A percentile compares a stretch with the other conserved stretches of the same genome.
phyloP scores from a whole-genome alignment of 2,113 vertebrate genomes.

The Rhinolophus ferrumequinum region DNA sequence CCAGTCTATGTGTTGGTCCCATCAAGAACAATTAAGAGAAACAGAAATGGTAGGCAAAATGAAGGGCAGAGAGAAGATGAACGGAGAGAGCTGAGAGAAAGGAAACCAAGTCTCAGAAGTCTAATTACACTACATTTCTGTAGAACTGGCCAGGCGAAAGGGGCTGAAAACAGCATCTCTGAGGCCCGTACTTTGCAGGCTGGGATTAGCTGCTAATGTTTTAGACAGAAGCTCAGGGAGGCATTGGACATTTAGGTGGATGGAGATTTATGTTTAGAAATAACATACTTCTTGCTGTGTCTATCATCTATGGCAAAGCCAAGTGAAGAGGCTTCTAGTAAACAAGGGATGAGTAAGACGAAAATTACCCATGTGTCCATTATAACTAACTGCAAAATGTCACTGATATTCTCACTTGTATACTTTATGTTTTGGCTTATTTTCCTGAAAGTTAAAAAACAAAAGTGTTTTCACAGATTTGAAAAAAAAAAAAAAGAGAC shows the following conservation, averaged over 20 bases:
- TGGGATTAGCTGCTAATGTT: not conserved
- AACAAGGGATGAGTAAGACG: not conserved
- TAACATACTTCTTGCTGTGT: not conserved
- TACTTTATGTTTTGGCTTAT: not conserved
- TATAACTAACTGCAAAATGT: not conserved
- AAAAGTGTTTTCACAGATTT: not conserved
- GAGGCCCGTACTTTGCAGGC: not conserved
- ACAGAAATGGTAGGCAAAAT: not conserved
- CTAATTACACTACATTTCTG: not conserved
- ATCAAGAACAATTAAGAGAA: not conserved
- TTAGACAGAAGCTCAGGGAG: not conserved
- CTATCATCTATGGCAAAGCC: not conserved
- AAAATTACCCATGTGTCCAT: not conserved
- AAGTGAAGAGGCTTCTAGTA: not conserved
- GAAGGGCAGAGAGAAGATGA: not conserved
- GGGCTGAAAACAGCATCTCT: not conserved
- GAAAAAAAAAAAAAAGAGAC: not conserved
- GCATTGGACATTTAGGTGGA: not conserved
- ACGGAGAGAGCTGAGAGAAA: not conserved
- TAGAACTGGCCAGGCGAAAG: fast-evolving
- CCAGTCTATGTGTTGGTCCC: not conserved
- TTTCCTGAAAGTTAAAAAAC: not conserved
- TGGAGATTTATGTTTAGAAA: not conserved
- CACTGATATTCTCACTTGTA: not conserved
- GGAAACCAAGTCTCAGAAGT: not conserved